Evolutionary conservation across 2,797 vertebrate genomes (phyloP).

Genomic region (Knipowitschia caucasica): DNA sequence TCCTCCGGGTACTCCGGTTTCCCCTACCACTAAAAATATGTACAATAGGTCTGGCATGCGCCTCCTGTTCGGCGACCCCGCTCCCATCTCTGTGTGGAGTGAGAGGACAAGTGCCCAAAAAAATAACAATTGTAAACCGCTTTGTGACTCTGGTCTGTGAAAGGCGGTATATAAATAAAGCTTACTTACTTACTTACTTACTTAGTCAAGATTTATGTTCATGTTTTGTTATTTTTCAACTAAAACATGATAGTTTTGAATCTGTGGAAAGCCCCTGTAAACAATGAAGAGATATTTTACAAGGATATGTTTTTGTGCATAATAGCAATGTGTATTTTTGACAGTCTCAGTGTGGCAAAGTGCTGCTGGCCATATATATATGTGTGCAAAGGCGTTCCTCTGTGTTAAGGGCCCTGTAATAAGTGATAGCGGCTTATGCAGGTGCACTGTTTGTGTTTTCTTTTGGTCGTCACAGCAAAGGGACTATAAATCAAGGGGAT

Average conservation of each 20-base stretch:
- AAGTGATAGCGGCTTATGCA: slow-evolving; percentile 68
- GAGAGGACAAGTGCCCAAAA: no score
- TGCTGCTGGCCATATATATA: slow-evolving; percentile 31
- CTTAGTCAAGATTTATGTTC: slow-evolving; percentile 46
- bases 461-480: slow-evolving; percentile 80
- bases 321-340: slow-evolving; percentile 25
- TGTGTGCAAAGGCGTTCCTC: slow-evolving; percentile 20
- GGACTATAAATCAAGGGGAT: slow-evolving; percentile 77
- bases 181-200: no score
- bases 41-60: no score
- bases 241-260: slow-evolving; percentile 67
- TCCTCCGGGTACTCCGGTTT: no score
- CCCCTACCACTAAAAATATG: no score
- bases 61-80: no score
- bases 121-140: no score
- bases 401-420: slow-evolving; percentile 68
- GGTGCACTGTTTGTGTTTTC: slow-evolving; percentile 78
- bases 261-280: slow-evolving; percentile 75
- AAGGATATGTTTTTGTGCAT: slow-evolving; percentile 36
- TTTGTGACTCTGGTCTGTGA: no score
- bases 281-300: slow-evolving; percentile 63
- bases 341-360: slow-evolving; percentile 24
- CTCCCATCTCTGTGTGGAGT: no score
- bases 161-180: no score
- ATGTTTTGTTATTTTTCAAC: slow-evolving; percentile 56